These are phyloP conservation scores for Cyclura pinguis DNA, from an alignment of 2,797 vertebrate genomes.

Conservation along the genomic window DNA sequence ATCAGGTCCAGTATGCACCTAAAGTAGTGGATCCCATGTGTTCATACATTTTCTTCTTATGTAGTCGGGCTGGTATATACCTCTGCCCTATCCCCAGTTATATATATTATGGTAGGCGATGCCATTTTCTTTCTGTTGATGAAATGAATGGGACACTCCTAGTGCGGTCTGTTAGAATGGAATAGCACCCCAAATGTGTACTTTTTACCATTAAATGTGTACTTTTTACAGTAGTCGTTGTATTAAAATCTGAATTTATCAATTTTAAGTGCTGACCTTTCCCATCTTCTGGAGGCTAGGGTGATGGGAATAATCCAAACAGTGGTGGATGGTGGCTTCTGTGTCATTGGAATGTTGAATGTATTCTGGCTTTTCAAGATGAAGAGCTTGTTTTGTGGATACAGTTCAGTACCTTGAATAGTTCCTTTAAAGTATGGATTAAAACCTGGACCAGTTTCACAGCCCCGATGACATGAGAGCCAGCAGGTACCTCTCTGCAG, in stretches of 20 bases:
- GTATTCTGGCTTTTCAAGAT: too few species aligned
- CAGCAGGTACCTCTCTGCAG: too few species aligned
- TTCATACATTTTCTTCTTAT: background rate
- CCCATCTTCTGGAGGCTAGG: too few species aligned
- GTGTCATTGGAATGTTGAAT: too few species aligned
- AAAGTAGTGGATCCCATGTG: background rate
- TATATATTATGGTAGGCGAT: background rate
- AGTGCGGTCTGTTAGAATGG: background rate
- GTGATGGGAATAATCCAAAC: too few species aligned
- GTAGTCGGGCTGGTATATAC: background rate
- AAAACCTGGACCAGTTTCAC: too few species aligned
- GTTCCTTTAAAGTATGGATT: too few species aligned
- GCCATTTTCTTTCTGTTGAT: background rate
- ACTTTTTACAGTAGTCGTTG: background rate
- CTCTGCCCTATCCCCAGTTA: background rate
- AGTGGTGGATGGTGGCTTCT: too few species aligned
- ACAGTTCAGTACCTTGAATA: too few species aligned
- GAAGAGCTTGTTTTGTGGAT: too few species aligned
- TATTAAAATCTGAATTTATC: background rate
- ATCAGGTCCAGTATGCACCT: background rate
- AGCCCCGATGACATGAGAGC: too few species aligned
- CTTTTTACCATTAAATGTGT: background rate
- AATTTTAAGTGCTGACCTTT: background rate
- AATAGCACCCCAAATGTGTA: background rate
- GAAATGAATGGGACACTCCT: background rate